Evolutionary conservation across 2,797 vertebrate genomes (phyloP), one percentile per base, ranked within the genome.

Genomic region (Anguilla pacifica): DNA sequence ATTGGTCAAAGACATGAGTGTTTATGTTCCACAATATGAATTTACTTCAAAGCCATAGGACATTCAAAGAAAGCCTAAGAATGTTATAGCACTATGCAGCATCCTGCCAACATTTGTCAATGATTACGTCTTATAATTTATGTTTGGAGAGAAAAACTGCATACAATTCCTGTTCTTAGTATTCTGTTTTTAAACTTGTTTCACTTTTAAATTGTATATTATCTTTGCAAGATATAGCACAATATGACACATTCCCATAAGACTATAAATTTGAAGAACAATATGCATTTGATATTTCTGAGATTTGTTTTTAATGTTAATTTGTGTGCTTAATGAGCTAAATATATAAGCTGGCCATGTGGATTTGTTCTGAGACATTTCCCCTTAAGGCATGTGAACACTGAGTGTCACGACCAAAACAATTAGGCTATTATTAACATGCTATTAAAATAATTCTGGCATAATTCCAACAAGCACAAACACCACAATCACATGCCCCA

Each of bases 81-180:
- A 82, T 82, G 6, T 49, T 55, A 51, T 28, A 83, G 25, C 43
- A 49, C 39, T 17, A 82, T 83, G 9, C 25, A 55, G 10, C 43
- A 83, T 53, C 49, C 7, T 83, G 82, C 82, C 82, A 83, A n/a
- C n/a, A 64, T 85, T 85, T 35, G 64, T n/a, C 11, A 53, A 64
- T 57, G 28, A 15, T 64, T 35, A 19, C 22, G 28, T 17, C 57
- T 28, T 35, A 4, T 39, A 2, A 61, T 35, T 25, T 51, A 83
- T 82, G 6, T 82, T 22, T 82, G 1, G 1, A 46, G 6, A 15
- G 3, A 82, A 35, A 83, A 83, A 28, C 35, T 35, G 10, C n/a
- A 72, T 72, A 72, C 70, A 72, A 72, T 13, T 35, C 70, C 70
- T 11, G 6, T 67, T 67, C 25, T 31, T 28, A 72, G 3, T n/a